Evolutionary conservation across 2,113 vertebrate species (phyloP).

Genomic region (Echinops telfairi): DNA sequence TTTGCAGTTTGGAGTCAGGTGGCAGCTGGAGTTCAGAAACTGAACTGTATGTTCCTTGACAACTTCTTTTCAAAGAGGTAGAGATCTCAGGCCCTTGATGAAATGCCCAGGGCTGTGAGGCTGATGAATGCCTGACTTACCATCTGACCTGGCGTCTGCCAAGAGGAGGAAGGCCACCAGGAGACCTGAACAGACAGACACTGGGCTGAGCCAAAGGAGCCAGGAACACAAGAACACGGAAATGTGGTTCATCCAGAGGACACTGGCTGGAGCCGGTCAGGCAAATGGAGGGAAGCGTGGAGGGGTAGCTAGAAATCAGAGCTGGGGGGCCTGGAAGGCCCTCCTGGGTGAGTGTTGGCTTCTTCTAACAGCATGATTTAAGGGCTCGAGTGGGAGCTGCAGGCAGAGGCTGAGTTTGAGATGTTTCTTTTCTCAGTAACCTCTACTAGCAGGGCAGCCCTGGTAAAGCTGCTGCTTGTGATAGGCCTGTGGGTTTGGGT

Average conservation of each 20-base stretch:
- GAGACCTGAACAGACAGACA: neutral
- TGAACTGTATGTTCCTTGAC: neutral
- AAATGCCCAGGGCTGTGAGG: neutral
- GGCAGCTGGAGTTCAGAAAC: neutral
- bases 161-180: neutral
- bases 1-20: neutral
- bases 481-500: neutral
- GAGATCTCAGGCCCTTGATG: neutral
- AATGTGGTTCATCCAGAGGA: neutral
- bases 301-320: no score
- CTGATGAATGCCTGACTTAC: neutral
- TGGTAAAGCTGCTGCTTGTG: neutral
- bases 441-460: no score
- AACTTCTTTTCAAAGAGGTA: neutral
- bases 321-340: neutral
- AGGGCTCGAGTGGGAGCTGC: neutral
- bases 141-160: neutral
- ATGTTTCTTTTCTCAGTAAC: neutral
- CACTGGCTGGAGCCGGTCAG: neutral
- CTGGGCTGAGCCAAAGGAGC: neutral
- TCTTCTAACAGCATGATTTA: neutral
- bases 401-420: neutral
- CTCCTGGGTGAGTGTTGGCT: neutral
- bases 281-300: neutral
- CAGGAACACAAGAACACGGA: rapidly evolving